Conservation (phyloP, 2,888 invertebrate species). For the Colletes collaris region DNA sequence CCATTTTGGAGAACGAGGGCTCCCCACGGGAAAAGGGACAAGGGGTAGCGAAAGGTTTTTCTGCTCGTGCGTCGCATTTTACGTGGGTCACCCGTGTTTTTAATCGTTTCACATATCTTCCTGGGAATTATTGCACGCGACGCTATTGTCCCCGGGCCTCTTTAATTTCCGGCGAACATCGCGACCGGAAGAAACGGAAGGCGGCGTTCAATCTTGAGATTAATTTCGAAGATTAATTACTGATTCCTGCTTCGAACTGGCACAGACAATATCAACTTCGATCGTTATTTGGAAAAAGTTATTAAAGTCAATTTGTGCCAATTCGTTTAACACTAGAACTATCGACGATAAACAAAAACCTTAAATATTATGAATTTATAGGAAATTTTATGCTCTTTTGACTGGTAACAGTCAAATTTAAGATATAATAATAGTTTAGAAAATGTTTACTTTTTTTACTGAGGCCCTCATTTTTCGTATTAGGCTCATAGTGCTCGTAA, state of each 20-base stretch:
- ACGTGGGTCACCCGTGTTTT: slow-evolving; percentile 59
- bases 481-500: too few relatives aligned
- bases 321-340: too few relatives aligned
- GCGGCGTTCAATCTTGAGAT: slow-evolving; percentile 37
- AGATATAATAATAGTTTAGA: too few relatives aligned
- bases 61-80: slow-evolving; percentile 61
- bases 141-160: slow-evolving; percentile 31
- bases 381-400: too few relatives aligned
- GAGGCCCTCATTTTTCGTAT: too few relatives aligned
- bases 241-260: background rate
- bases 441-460: too few relatives aligned
- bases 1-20: slow-evolving; percentile 80
- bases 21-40: slow-evolving; percentile 53
- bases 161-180: slow-evolving; percentile 52
- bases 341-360: too few relatives aligned
- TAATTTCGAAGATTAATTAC: slow-evolving; percentile 34
- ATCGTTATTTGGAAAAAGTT: too few relatives aligned
- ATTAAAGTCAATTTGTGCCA: too few relatives aligned
- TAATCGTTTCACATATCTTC: slow-evolving; percentile 56
- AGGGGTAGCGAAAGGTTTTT: slow-evolving; percentile 63
- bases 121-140: slow-evolving; percentile 58
- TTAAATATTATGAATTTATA: too few relatives aligned
- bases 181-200: background rate
- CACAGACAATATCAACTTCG: too few relatives aligned
- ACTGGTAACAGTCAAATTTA: too few relatives aligned